A percentile compares a stretch with the other conserved stretches of the same genome.
Evolutionary conservation across 1,140 invertebrate species (phyloP).

Genomic region (Cotesia vestalis): DNA sequence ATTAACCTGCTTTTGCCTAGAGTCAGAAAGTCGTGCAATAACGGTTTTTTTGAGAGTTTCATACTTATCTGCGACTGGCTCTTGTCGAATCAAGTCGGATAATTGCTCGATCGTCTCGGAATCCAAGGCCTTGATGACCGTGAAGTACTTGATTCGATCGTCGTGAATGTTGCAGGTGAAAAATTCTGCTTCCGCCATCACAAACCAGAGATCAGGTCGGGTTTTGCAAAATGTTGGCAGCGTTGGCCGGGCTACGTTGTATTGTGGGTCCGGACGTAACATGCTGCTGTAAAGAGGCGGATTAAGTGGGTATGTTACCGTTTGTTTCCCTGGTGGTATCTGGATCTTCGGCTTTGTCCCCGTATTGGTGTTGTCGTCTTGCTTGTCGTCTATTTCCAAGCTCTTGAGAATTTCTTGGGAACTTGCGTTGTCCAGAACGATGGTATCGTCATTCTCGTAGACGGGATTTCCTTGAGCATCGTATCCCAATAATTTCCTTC

Average conservation of each 20-base stretch:
- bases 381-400: no score
- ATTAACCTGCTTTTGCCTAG: background rate
- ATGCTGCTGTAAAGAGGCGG: background rate
- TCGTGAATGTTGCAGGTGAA: background rate
- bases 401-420: no score
- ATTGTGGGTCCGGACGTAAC: background rate
- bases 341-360: no score
- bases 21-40: slow-evolving; percentile 11
- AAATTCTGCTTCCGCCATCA: slow-evolving; percentile 6
- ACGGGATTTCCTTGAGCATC: no score
- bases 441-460: no score
- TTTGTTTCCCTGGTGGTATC: no score
- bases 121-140: background rate
- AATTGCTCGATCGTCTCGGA: slow-evolving; percentile 17
- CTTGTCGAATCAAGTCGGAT: slow-evolving; percentile 29
- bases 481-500: no score
- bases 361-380: no score
- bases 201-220: slow-evolving; percentile 11
- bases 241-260: background rate
- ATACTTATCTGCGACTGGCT: slow-evolving; percentile 31
- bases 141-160: background rate
- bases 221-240: slow-evolving; percentile 1
- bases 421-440: no score
- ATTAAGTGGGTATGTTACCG: background rate
- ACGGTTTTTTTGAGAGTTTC: slow-evolving; percentile 30